phyloP scores from a whole-genome alignment of 2,888 invertebrate species.

The Heliconius erato region DNA sequence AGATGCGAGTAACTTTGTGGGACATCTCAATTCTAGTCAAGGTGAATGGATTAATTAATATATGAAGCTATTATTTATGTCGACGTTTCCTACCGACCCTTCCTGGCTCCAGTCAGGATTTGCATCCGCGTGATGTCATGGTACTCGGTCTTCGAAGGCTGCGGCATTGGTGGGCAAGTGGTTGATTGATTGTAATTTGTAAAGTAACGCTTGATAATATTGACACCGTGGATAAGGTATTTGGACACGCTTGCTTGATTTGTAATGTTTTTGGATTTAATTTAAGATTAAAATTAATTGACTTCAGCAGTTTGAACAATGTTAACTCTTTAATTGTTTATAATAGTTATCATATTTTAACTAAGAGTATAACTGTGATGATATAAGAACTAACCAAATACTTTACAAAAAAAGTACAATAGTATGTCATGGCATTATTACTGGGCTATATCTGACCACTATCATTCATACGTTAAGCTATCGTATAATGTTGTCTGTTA shows the following conservation, averaged over 20 bases:
- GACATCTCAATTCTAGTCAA: conserved; percentile 54
- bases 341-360: background rate
- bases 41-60: conserved; percentile 53
- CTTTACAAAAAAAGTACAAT: too few relatives aligned
- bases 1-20: conserved; percentile 44
- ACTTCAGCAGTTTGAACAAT: too few relatives aligned
- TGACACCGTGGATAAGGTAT: background rate
- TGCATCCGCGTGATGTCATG: conserved; percentile 43
- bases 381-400: too few relatives aligned
- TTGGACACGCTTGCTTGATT: background rate
- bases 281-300: background rate
- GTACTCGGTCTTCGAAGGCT: conserved; percentile 19
- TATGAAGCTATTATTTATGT: conserved; percentile 46
- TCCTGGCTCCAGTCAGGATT: conserved; percentile 39
- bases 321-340: background rate
- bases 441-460: too few relatives aligned
- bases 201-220: background rate
- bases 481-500: too few relatives aligned
- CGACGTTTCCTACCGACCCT: conserved; percentile 46
- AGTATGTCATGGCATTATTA: too few relatives aligned
- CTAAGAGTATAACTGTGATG: too few relatives aligned
- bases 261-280: background rate
- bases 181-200: background rate
- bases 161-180: background rate
- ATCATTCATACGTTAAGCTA: too few relatives aligned